Base-by-base conservation (phyloP, 2,113 vertebrate species). In the Muscicapa adusta region DNA sequence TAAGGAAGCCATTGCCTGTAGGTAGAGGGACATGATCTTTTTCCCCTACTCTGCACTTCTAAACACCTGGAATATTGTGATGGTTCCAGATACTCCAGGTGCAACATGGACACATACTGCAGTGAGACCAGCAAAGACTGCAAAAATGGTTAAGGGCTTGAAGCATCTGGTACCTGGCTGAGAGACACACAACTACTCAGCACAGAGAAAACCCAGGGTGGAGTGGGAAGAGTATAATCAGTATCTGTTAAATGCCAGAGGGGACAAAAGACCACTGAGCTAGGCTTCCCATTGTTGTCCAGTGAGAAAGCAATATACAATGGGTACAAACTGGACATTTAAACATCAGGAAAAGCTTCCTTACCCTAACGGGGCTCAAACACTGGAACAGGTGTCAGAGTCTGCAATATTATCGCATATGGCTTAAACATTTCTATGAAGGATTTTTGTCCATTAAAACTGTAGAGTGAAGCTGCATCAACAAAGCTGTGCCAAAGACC, bases 91-190 rank as follows among this genome's bases (percentile, higher is more conserved):
- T 5, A 14, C 15, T 56, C 43, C 34, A 7, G 14, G 24, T 16
- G 42, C 0, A 2, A 65, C 6, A 71, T 8, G 51, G 2, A 5
- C 15, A 45, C 6, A 26, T 4, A 31, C 10, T 5, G 18, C 7
- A 70, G 8, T 1, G 4, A 73, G 16, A 48, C 22, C 12, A 57
- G 20, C 1, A 3, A 56, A 70, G 9, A 14, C 14, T 22, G 2
- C 23, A 65, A 28, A 73, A 48, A 81, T 2, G 1, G 14, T 50
- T 36, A 78, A 77, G 12, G 17, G 24, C 17, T 14, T 62, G 47
- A 5, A 61, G 26, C 20, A 70, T 8, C 14, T 20, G 50, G 24
- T 14, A 63, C 18, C 24, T 56, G 5, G 36, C 20, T 71, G 14
- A 42, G 24, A 28, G 33, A 78, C 8, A 20, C 3, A 31, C 14